Conservation (phyloP, 2,113 vertebrate genomes). For the Syngnathus scovelli region DNA sequence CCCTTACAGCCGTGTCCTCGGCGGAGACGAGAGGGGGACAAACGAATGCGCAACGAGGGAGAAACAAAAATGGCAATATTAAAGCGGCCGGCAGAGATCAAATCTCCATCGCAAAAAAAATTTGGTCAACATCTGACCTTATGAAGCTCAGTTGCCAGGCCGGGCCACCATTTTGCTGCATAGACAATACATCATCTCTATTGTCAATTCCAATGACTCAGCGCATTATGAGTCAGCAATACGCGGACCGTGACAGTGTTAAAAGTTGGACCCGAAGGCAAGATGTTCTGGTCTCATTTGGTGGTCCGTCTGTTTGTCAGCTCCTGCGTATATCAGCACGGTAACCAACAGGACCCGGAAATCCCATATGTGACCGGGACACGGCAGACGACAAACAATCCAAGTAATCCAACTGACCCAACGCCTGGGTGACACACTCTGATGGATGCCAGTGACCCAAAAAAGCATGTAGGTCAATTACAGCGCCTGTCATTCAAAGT, state of each 20-base stretch:
- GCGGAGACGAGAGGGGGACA: neutral
- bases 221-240: neutral
- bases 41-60: neutral
- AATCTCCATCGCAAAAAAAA: no score
- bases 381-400: slow-evolving; percentile 31
- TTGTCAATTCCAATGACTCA: neutral
- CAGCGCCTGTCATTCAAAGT: slow-evolving; percentile 8
- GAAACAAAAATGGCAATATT: no score
- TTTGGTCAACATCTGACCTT: no score
- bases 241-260: neutral
- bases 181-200: neutral
- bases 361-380: slow-evolving; percentile 28
- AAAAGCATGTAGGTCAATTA: slow-evolving; percentile 38
- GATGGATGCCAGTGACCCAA: slow-evolving; percentile 43
- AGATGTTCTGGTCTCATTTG: slow-evolving; percentile 15
- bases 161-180: neutral
- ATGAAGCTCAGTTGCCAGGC: no score
- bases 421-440: slow-evolving; percentile 18
- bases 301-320: slow-evolving; percentile 8
- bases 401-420: slow-evolving; percentile 41
- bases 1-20: slow-evolving; percentile 1
- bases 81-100: no score
- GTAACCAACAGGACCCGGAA: neutral
- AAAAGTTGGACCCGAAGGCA: slow-evolving; percentile 19
- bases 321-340: slow-evolving; percentile 20